phyloP scores from a whole-genome alignment of 2,113 vertebrate genomes.

The Uria lomvia region DNA sequence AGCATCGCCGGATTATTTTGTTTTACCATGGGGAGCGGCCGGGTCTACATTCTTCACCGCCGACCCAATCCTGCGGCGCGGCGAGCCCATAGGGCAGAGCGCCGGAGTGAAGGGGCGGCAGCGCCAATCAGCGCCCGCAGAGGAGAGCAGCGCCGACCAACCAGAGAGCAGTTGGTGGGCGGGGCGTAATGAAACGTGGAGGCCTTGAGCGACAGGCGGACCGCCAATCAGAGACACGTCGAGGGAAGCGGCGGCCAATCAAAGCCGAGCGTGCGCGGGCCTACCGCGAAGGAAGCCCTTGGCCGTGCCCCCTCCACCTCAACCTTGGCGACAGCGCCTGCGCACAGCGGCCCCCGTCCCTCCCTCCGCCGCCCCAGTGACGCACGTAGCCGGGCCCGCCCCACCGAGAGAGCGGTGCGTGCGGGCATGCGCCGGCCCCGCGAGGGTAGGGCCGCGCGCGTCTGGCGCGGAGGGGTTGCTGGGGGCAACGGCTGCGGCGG shows the following conservation, averaged over 20 bases:
- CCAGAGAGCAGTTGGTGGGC: background rate
- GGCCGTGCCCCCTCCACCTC: background rate
- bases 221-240: background rate
- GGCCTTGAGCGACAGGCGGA: background rate
- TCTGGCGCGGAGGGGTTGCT: background rate
- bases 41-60: background rate
- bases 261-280: accelerated
- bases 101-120: background rate
- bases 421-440: background rate
- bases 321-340: background rate
- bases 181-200: background rate
- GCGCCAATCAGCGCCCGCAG: background rate
- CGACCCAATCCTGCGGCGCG: background rate
- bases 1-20: slow-evolving; percentile 26
- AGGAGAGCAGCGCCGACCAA: background rate
- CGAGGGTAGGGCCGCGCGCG: background rate
- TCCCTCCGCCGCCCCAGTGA: background rate
- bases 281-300: background rate
- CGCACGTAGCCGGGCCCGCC: background rate
- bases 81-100: background rate
- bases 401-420: background rate
- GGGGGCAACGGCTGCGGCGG: background rate
- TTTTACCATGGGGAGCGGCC: slow-evolving; percentile 21
- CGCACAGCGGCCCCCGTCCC: background rate
- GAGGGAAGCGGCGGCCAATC: background rate